Evolutionary conservation across 2,113 vertebrate species (phyloP).

Genomic region (Porphyrio hochstetteri): DNA sequence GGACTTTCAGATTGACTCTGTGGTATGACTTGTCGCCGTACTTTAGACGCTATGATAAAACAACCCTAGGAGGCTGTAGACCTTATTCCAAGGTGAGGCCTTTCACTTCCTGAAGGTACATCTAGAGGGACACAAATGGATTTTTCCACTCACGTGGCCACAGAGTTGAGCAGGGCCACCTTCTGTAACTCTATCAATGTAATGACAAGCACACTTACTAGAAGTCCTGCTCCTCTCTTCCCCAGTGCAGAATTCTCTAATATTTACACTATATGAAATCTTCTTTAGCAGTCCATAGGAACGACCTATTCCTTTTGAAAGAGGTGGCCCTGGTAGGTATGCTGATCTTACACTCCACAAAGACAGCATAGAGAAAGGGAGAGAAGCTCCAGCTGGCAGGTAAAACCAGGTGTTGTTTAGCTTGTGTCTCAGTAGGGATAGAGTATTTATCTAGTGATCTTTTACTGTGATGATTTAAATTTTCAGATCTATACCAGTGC

Average conservation of each 20-base stretch:
- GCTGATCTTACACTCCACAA: background rate
- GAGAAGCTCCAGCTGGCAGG: background rate
- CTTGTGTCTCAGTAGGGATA: background rate
- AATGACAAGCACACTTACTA: background rate
- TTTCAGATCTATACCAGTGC: background rate
- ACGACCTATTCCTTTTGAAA: background rate
- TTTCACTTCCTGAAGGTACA: background rate
- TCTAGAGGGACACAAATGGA: background rate
- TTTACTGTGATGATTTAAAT: background rate
- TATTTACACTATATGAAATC: background rate
- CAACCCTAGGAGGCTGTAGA: background rate
- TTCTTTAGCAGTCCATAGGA: background rate
- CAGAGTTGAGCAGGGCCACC: background rate
- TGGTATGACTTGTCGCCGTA: background rate
- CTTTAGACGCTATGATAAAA: background rate
- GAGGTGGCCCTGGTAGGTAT: accelerated
- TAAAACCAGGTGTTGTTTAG: background rate
- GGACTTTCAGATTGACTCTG: background rate
- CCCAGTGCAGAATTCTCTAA: background rate
- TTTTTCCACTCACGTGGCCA: background rate
- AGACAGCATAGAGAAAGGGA: background rate
- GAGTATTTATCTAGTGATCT: background rate
- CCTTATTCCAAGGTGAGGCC: background rate
- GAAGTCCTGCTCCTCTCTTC: background rate
- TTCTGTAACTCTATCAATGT: background rate